Evolutionary conservation across 2,888 invertebrate genomes (phyloP).

Genomic region (Cataglyphis cursor): DNA sequence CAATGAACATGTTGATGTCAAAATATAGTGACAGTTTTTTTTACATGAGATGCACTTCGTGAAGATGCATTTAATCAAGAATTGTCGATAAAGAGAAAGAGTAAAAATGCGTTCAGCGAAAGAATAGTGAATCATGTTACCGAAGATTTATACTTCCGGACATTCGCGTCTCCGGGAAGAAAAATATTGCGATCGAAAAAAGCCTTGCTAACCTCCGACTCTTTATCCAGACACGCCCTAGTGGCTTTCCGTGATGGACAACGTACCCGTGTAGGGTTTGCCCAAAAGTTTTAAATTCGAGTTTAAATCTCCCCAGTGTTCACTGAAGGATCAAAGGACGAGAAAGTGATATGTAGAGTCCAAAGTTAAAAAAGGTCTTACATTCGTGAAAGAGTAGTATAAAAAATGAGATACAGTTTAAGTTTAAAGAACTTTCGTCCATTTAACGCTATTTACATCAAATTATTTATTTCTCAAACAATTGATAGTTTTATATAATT

Average conservation of each 20-base stretch:
- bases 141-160: constrained; percentile 50
- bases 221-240: constrained; percentile 50
- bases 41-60: not conserved
- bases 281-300: constrained; percentile 57
- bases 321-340: constrained; percentile 46
- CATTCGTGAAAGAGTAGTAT: constrained; percentile 1
- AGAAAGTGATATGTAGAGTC: constrained; percentile 32
- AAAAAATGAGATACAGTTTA: not conserved
- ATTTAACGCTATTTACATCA: not conserved
- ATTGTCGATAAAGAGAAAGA: constrained; percentile 9
- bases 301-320: constrained; percentile 51
- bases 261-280: constrained; percentile 41
- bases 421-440: not conserved
- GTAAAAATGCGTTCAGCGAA: constrained; percentile 12
- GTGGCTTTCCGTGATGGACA: constrained; percentile 57
- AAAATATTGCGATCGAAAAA: constrained; percentile 51
- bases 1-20: not conserved
- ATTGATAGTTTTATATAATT: not conserved
- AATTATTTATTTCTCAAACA: not conserved
- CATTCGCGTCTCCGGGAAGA: constrained; percentile 40
- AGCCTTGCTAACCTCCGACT: constrained; percentile 27
- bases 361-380: constrained; percentile 48
- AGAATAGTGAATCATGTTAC: constrained; percentile 37
- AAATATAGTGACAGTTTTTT: not conserved
- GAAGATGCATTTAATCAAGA: constrained; percentile 17